phyloP scores from a whole-genome alignment of 2,797 vertebrate genomes.

The Crossoptilon crossoptilon region DNA sequence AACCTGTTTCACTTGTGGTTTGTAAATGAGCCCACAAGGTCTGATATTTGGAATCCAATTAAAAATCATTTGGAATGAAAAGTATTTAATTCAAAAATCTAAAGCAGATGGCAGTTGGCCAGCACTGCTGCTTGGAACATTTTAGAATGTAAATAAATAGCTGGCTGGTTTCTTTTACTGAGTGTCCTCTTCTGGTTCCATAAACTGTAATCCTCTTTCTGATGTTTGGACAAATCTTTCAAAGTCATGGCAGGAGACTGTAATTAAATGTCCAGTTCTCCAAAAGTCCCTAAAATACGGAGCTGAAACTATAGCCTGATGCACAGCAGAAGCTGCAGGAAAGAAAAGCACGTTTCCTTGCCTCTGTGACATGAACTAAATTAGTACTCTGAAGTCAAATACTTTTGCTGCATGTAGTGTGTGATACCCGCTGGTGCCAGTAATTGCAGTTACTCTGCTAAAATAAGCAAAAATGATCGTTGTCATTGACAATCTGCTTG shows the following conservation, averaged over 20 bases:
- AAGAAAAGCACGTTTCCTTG: conserved; percentile 5
- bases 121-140: background rate
- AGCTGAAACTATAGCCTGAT: background rate
- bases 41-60: conserved; percentile 2
- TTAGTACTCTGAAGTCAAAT: conserved; percentile 8
- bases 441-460: conserved; percentile 26
- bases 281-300: conserved; percentile 10
- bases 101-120: conserved; percentile 37
- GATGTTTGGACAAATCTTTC: conserved; percentile 2
- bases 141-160: background rate
- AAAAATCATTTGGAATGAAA: background rate
- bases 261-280: background rate
- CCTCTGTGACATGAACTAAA: conserved; percentile 16
- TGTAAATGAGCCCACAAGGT: conserved; percentile 6
- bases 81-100: background rate
- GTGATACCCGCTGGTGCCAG: conserved; percentile 4
- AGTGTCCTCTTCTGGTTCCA: conserved; percentile 17
- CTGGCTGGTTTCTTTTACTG: background rate
- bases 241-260: background rate
- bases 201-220: conserved; percentile 25
- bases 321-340: background rate
- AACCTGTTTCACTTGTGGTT: background rate
- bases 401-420: background rate
- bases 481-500: conserved; percentile 15
- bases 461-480: conserved; percentile 23